Evolutionary conservation across 37 sponge, comb jelly and placozoan genomes (phyloP), one percentile per base, ranked within the genome.

Genomic region (Crambe crambe): DNA sequence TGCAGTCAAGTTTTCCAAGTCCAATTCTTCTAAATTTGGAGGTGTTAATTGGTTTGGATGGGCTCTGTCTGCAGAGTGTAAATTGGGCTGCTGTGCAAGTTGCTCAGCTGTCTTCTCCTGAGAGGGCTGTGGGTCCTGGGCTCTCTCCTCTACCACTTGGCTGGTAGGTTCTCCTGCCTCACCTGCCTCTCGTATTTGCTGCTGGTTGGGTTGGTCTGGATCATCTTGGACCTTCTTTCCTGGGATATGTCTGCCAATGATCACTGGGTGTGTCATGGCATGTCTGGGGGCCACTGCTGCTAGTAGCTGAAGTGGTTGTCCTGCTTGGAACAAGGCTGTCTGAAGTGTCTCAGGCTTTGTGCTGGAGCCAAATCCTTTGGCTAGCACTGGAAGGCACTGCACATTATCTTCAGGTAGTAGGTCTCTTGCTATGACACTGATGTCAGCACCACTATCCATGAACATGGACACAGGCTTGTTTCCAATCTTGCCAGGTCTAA

Each of bases 51-150:
- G 51, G 51, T 47, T 47, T 47, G 51, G 51, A 47, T 47, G 51
- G 12, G 51, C 12, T 47, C n/a, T n/a, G n/a, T n/a, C n/a, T n/a
- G n/a, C n/a, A n/a, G 51, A 47, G 51, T 47, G 51, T 47, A 47
- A 6, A 47, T 47, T 47, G 51, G 51, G 51, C 12, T 47, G 51
- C 51, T 47, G 51, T 47, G 12, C 51, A 47, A 47, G 51, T 47
- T 47, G 51, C 51, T 47, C 51, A 47, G 51, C 51, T 47, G 51
- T 47, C 51, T 12, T 15, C 51, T 47, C 51, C 51, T 47, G 51
- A 47, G 51, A 47, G 51, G 51, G 51, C 51, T 47, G 51, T 47
- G 51, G 51, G 51, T 47, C 51, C 51, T 47, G 51, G 51, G 51
- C 12, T 15, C 51, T 47, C 51, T 47, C 51, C 51, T 47, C 51